Conservation (phyloP, 2,113 vertebrate genomes). For the Talpa occidentalis region DNA sequence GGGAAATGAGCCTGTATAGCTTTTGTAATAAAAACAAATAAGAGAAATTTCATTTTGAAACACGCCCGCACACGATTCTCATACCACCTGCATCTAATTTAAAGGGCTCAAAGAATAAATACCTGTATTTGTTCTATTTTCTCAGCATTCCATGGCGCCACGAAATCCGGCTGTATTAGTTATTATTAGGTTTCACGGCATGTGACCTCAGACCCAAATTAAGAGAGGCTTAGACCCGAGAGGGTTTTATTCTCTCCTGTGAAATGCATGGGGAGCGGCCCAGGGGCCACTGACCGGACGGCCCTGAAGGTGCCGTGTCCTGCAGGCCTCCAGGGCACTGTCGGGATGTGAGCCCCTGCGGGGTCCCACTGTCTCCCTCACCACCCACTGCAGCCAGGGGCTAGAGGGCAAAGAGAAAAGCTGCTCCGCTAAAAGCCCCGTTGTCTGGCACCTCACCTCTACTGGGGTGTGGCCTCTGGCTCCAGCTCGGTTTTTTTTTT, state of each 20-base stretch:
- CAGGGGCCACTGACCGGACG: too few relatives aligned
- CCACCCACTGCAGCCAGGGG: too few relatives aligned
- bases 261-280: neutral
- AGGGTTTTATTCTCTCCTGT: constrained; percentile 1
- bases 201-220: constrained; percentile 13
- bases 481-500: too few relatives aligned
- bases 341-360: too few relatives aligned
- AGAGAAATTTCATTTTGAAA: constrained; percentile 60
- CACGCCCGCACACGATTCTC: neutral
- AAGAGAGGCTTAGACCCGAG: neutral
- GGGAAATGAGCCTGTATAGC: neutral
- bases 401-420: too few relatives aligned
- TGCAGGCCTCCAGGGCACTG: too few relatives aligned
- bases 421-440: too few relatives aligned
- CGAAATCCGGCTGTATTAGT: neutral
- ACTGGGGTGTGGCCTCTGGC: too few relatives aligned
- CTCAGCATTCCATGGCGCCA: neutral
- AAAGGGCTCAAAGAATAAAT: constrained; percentile 22
- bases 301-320: too few relatives aligned
- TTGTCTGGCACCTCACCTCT: too few relatives aligned
- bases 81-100: constrained; percentile 7
- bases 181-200: constrained; percentile 28
- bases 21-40: constrained; percentile 65
- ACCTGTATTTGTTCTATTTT: constrained; percentile 5
- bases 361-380: too few relatives aligned